A percentile compares a stretch with the other conserved stretches of the same genome.
Conservation (phyloP, 2,113 vertebrate species). For the Myxocyprinus asiaticus region DNA sequence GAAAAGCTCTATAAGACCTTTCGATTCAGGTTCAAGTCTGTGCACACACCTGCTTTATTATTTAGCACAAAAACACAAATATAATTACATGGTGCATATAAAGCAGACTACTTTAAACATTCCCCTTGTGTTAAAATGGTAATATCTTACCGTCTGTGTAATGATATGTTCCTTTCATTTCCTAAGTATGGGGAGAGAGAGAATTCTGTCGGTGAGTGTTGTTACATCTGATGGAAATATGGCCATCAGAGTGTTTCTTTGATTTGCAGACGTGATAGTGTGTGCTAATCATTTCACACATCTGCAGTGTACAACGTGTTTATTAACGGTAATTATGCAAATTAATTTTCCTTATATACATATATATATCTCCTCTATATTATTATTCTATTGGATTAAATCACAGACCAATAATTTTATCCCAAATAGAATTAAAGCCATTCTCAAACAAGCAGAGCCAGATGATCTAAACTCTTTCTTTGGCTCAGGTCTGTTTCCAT, state of each 20-base stretch:
- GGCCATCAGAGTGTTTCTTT: background rate
- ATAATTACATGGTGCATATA: too few relatives aligned
- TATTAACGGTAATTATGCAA: slow-evolving; percentile 46
- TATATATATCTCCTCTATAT: slow-evolving; percentile 35
- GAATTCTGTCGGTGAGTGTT: slow-evolving; percentile 11
- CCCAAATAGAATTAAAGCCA: slow-evolving; percentile 19
- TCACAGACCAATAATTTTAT: slow-evolving; percentile 10
- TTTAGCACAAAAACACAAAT: too few relatives aligned
- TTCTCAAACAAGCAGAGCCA: slow-evolving; percentile 17
- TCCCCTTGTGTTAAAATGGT: background rate
- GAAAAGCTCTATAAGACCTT: too few relatives aligned
- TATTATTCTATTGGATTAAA: slow-evolving; percentile 29
- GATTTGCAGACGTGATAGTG: slow-evolving; percentile 31
- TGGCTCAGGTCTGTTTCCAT: slow-evolving; percentile 4
- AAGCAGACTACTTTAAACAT: background rate
- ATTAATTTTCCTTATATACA: slow-evolving; percentile 32
- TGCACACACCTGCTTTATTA: too few relatives aligned
- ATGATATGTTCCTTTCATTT: background rate
- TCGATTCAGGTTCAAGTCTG: too few relatives aligned
- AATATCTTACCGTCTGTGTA: background rate
- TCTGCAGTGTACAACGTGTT: slow-evolving; percentile 35
- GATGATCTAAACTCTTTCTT: background rate
- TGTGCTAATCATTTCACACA: slow-evolving; percentile 32
- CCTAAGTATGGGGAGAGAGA: background rate
- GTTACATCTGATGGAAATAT: background rate